phyloP scores from a whole-genome alignment of 2,113 vertebrate genomes.

The Elgaria multicarinata region DNA sequence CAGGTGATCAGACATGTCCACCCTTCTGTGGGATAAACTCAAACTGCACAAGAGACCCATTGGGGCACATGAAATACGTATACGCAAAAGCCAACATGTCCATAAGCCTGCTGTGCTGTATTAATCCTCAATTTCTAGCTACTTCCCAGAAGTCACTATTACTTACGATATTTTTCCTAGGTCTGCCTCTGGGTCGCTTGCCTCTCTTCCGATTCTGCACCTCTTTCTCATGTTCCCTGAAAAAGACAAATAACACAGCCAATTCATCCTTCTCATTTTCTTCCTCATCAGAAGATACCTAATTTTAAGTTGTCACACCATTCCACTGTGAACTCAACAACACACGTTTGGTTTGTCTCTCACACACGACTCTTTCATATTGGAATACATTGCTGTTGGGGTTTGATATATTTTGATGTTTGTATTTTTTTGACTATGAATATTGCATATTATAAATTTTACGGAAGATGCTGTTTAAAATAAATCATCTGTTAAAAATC shows the following conservation, averaged over 20 bases:
- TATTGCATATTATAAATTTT: neutral
- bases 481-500: neutral
- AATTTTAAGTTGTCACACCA: neutral
- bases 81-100: neutral
- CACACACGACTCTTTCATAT: neutral
- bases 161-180: slow-evolving; percentile 89
- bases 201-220: slow-evolving; percentile 88
- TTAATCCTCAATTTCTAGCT: slow-evolving; percentile 32
- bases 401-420: neutral
- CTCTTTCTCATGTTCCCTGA: slow-evolving; percentile 95
- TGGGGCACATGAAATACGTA: neutral
- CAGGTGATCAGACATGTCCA: neutral
- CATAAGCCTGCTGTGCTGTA: neutral
- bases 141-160: slow-evolving; percentile 18
- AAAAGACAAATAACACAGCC: slow-evolving; percentile 29
- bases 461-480: neutral
- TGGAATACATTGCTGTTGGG: neutral
- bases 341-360: neutral
- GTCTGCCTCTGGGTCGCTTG: slow-evolving; percentile 92
- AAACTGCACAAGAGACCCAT: neutral
- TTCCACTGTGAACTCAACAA: neutral
- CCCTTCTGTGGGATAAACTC: neutral
- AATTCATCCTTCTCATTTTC: neutral
- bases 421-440: neutral
- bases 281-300: neutral